A percentile compares a stretch with the other conserved stretches of the same genome.
Conservation (phyloP, 2,888 invertebrate species). For the Cheilosia vernalis region DNA sequence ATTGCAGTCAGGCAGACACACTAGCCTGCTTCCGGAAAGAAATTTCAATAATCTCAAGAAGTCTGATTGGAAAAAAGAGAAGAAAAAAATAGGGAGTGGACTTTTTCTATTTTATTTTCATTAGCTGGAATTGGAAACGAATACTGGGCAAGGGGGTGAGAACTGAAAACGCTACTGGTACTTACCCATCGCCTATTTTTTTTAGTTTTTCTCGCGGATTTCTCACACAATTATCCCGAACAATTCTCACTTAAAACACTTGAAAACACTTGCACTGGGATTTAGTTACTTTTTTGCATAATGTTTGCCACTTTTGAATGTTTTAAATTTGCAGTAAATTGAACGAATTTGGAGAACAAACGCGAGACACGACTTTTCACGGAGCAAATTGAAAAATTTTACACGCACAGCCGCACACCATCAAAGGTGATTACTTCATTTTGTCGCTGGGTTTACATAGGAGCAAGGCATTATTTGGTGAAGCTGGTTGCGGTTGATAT, state of each 20-base stretch:
- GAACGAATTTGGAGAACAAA: conserved; percentile 59
- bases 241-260: conserved; percentile 66
- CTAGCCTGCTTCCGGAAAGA: conserved; percentile 13
- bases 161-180: conserved; percentile 43
- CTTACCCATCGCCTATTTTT: conserved; percentile 68
- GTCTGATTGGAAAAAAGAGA: conserved; percentile 19
- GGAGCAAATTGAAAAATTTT: conserved; percentile 69
- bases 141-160: conserved; percentile 46
- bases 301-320: conserved; percentile 57
- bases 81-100: conserved; percentile 81
- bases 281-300: conserved; percentile 64
- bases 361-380: conserved; percentile 72
- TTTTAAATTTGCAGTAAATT: conserved; percentile 61
- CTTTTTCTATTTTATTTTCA: conserved; percentile 76
- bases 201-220: conserved; percentile 41
- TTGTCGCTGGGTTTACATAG: conserved; percentile 59
- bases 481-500: conserved; percentile 45
- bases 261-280: conserved; percentile 59
- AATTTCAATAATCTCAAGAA: conserved; percentile 29
- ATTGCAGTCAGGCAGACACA: not conserved
- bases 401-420: conserved; percentile 73
- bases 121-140: conserved; percentile 45
- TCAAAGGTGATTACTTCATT: conserved; percentile 74
- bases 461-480: not conserved
- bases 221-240: conserved; percentile 45